phyloP scores from a whole-genome alignment of 2,888 invertebrate species.

The Mantis religiosa region DNA sequence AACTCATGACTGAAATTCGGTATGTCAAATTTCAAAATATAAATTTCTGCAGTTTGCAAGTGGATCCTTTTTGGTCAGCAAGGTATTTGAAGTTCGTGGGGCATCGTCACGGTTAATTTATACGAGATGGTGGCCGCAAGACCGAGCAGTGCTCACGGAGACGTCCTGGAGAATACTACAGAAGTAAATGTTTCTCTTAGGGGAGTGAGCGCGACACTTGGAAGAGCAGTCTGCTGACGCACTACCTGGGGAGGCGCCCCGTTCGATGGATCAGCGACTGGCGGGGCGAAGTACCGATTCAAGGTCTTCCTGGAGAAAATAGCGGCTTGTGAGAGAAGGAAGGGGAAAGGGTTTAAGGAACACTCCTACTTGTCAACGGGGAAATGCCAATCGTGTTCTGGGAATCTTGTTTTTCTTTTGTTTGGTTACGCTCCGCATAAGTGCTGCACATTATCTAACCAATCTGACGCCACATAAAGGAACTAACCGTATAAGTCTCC shows the following conservation, averaged over 20 bases:
- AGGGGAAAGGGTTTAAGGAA: not conserved
- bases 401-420: not conserved
- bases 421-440: not conserved
- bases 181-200: not conserved
- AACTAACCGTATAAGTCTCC: too few relatives aligned
- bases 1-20: too few relatives aligned
- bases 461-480: not conserved
- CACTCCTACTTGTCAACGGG: not conserved
- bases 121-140: too few relatives aligned
- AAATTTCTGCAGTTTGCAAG: too few relatives aligned
- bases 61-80: too few relatives aligned
- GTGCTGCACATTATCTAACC: not conserved
- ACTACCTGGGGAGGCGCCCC: conserved; percentile 19
- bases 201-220: not conserved
- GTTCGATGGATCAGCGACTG: conserved; percentile 10
- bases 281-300: conserved; percentile 25
- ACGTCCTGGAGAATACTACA: not conserved
- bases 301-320: conserved; percentile 21
- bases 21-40: too few relatives aligned
- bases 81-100: too few relatives aligned
- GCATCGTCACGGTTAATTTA: too few relatives aligned
- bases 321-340: not conserved
- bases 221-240: conserved; percentile 17
- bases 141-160: too few relatives aligned
- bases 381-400: conserved; percentile 9